Evolutionary conservation across 2,888 invertebrate genomes (phyloP), one percentile per base, ranked within the genome.

Genomic region (Gnatocerus cornutus): DNA sequence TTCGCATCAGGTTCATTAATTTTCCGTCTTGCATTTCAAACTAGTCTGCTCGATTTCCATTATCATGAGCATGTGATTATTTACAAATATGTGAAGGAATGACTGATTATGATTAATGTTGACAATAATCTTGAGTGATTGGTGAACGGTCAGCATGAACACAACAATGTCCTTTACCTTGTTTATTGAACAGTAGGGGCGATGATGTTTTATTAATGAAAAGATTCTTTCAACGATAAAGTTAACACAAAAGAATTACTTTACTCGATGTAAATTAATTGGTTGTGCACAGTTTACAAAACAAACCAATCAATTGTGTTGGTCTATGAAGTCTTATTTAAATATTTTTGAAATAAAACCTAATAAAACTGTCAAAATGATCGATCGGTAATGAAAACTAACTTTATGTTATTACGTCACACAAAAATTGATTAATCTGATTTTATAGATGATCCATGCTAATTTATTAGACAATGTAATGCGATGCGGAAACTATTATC

Each of bases 41-140:
- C n/a, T n/a, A n/a, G n/a, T n/a, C n/a, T n/a, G n/a, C n/a, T n/a
- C n/a, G n/a, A 33, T 9, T 9, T 7, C 33, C 33, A 33, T 33
- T 33, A 33, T 6, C 7, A n/a, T 7, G 2, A 43, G 14, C 43
- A 16, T 9, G 16, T 46, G 46, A 46, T 14, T 46, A 13, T 16
- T 46, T 46, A 46, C 46, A 13, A 13, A 16, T 46, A 14, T 46
- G 16, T 52, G 71, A 41, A 62, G 67, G 69, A 61, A 53, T 76
- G 76, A 76, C 58, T 69, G 74, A 76, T 76, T 73, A 76, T 74
- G 76, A 76, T 76, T 76, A 73, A 76, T 76, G 65, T 48, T 50
- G 66, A 64, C 56, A 69, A 71, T 75, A 69, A 73, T 72, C 72
- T 71, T 27, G 30, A 33, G 39, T 52, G 72, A 73, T 73, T 72